Conservation (phyloP, 2,888 invertebrate species). For the Chrysomela aeneicollis region DNA sequence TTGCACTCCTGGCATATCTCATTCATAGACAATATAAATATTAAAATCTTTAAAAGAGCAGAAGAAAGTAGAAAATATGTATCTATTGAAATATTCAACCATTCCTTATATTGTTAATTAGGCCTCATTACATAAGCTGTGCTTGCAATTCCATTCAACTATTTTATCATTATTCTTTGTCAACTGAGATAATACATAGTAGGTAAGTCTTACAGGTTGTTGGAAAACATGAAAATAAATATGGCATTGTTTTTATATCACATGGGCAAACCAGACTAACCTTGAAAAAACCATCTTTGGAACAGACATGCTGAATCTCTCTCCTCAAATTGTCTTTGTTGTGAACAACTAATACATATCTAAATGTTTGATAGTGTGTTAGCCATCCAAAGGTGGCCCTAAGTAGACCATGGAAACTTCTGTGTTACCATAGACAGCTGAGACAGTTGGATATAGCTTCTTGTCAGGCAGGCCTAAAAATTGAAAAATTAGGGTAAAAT, state of each 20-base stretch:
- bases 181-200: not conserved
- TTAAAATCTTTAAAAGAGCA: too few relatives aligned
- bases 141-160: not conserved
- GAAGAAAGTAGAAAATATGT: too few relatives aligned
- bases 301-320: constrained; percentile 38
- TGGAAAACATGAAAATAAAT: constrained; percentile 35
- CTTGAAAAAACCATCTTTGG: constrained; percentile 43
- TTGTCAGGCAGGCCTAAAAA: constrained; percentile 87
- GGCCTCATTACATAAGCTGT: not conserved
- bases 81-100: too few relatives aligned
- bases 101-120: too few relatives aligned
- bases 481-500: too few relatives aligned
- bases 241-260: constrained; percentile 55
- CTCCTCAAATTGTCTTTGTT: constrained; percentile 27
- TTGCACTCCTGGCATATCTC: too few relatives aligned
- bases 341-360: not conserved
- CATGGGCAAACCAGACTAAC: constrained; percentile 61
- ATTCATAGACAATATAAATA: too few relatives aligned
- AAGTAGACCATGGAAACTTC: constrained; percentile 99
- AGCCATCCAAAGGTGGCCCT: constrained; percentile 96
- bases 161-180: not conserved
- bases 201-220: constrained; percentile 35
- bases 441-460: constrained; percentile 93
- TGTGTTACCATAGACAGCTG: constrained; percentile 98
- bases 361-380: constrained; percentile 59